Percentiles rank a stretch among this genome's conserved stretches.
These are phyloP conservation scores for Corythornis vintsioides DNA, from an alignment of 2,113 vertebrate species.

Conservation along the genomic window DNA sequence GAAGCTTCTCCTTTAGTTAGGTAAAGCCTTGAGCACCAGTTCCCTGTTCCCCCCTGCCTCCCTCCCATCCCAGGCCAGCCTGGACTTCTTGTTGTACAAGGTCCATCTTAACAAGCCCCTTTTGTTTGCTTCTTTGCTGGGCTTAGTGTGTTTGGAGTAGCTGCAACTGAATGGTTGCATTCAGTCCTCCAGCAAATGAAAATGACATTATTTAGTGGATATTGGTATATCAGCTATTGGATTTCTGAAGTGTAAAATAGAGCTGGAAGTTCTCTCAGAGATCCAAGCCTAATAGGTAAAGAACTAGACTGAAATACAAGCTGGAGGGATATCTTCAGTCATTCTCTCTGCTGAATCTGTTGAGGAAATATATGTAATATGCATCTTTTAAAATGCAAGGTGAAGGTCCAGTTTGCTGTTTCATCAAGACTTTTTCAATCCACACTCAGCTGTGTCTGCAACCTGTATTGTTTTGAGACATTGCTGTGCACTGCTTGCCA, in stretches of 20 bases:
- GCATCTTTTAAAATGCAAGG: not conserved
- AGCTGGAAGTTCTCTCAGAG: not conserved
- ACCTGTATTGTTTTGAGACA: not conserved
- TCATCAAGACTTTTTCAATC: not conserved
- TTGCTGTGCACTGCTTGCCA: conserved; percentile 20
- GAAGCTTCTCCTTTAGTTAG: not conserved
- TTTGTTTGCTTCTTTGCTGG: not conserved
- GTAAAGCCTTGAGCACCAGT: not conserved
- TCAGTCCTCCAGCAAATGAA: not conserved
- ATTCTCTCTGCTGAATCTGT: not conserved
- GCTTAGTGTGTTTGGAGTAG: not conserved
- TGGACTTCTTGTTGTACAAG: not conserved
- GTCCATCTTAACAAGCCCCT: not conserved
- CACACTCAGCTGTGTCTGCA: not conserved
- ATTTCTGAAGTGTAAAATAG: not conserved
- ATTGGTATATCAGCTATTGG: not conserved
- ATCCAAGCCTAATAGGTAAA: not conserved
- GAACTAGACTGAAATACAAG: not conserved
- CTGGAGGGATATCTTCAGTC: not conserved
- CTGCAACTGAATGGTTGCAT: not conserved
- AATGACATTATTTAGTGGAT: not conserved
- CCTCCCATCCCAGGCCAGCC: not conserved
- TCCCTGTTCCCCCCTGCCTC: not conserved
- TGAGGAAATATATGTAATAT: not conserved
- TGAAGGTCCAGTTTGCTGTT: not conserved